Percentiles rank a stretch among this genome's conserved stretches.
Evolutionary conservation across 2,113 vertebrate genomes (phyloP).

Genomic region (Dolichallabes microphthalmus): DNA sequence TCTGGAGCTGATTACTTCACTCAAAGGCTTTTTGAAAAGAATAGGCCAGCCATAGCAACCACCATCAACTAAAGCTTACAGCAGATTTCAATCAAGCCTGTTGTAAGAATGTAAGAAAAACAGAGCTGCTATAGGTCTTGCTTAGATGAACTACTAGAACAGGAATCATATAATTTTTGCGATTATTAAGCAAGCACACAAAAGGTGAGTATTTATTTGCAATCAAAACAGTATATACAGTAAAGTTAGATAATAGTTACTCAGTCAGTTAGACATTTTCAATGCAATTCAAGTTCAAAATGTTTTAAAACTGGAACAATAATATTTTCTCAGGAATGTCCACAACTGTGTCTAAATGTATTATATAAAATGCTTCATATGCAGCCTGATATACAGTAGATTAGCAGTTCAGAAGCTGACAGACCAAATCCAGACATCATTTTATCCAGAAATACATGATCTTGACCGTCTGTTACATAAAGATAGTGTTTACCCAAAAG

Average conservation of each 20-base stretch:
- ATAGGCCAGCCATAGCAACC: conserved; percentile 54
- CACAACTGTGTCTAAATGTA: not conserved
- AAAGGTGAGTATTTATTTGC: conserved; percentile 13
- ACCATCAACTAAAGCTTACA: conserved; percentile 40
- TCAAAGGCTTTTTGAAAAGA: conserved; percentile 43
- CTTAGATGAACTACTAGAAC: not conserved
- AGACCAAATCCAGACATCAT: not conserved
- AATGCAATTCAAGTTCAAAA: not conserved
- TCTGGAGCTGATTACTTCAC: conserved; percentile 39
- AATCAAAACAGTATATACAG: not conserved
- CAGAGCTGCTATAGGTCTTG: conserved; percentile 12
- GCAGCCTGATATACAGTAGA: not conserved
- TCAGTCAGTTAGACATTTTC: not conserved
- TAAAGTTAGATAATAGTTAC: not conserved
- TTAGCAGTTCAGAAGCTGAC: not conserved
- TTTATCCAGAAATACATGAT: not conserved
- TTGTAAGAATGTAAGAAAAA: conserved; percentile 28
- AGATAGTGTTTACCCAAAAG: not conserved
- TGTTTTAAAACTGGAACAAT: not conserved
- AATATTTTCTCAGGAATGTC: not conserved
- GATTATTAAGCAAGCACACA: not conserved
- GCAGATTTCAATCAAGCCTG: conserved; percentile 24
- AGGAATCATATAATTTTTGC: not conserved
- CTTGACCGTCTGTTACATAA: not conserved
- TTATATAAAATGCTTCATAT: not conserved